Conservation (phyloP, 2,888 invertebrate genomes). For the Chaitophorus viminalis region DNA sequence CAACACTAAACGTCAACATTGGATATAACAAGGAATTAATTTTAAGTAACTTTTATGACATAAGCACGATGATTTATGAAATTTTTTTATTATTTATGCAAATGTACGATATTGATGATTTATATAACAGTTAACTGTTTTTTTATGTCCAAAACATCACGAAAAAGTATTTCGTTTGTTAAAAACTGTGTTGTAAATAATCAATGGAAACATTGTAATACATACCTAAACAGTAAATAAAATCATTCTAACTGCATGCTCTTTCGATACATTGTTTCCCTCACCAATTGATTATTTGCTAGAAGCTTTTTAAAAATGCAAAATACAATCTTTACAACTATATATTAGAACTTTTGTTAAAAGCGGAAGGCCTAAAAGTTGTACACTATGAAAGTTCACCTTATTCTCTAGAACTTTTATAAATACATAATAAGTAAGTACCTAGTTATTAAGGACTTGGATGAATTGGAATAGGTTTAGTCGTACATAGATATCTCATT, state of each 20-base stretch:
- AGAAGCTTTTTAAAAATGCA: background rate
- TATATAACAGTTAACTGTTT: background rate
- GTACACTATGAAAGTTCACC: slow-evolving; percentile 1
- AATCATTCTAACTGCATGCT: background rate
- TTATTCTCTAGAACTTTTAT: slow-evolving; percentile 6
- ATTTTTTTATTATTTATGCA: background rate
- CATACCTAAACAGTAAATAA: background rate
- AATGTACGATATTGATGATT: background rate
- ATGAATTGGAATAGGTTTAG: background rate
- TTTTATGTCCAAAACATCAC: background rate
- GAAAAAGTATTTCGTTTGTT: background rate
- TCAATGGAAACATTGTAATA: background rate
- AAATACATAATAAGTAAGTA: slow-evolving; percentile 4
- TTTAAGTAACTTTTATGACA: slow-evolving; percentile 6
- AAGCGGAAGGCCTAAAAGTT: slow-evolving; percentile 5
- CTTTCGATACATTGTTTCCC: background rate
- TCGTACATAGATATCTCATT: slow-evolving; percentile 4
- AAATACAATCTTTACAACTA: slow-evolving; percentile 7
- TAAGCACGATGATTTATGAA: background rate
- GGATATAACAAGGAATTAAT: background rate
- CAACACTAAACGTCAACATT: background rate
- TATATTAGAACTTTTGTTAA: slow-evolving; percentile 28
- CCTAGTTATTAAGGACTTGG: slow-evolving; percentile 6
- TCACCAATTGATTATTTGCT: background rate
- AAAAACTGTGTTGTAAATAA: background rate